Evolutionary conservation across 37 sponge, comb jelly and placozoan genomes (phyloP), one percentile per base, ranked within the genome.

Genomic region (Ianthella basta): DNA sequence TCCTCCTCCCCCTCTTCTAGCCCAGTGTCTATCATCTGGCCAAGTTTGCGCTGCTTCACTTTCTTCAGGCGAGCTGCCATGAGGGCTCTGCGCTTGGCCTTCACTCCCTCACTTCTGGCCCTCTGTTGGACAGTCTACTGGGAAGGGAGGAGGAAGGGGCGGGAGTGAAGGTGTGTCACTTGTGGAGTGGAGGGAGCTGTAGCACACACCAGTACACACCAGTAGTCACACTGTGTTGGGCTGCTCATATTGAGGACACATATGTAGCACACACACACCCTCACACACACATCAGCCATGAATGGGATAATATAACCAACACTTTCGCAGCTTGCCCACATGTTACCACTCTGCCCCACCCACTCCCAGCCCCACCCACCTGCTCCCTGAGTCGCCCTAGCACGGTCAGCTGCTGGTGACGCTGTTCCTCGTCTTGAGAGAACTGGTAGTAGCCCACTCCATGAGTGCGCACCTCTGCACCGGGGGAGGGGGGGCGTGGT

Each of bases 371-470:
- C 53, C 24, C 32, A 24, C 86, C n/a, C 37, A 94, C 95, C 93
- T 94, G 87, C 5, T 94, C 83, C 32, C 95, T 77, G 13, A 97
- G 68, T 24, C 87, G 89, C 56, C 91, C 82, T 25, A 97, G 67
- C 59, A 82, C 73, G 19, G 86, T 63, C 67, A 97, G 67, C 88
- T 97, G 94, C 72, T 95, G 90, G 53, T 82, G 56, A 25, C 98
- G 88, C 79, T 89, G 80, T 21, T 82, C 84, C 56, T 91, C 94
- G 55, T 97, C 92, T 24, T 56, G 73, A 16, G 94, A 87, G 78
- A 97, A 97, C 60, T 84, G 65, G 78, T 85, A 97, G 85, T 97
- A 95, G n/a, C 92, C 98, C 0, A 93, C 92, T 15, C 98, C 98
- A 83, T 91, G 94, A 35, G 54, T 67, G 0, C 98, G 91, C 4